Evolutionary conservation across 1,140 invertebrate genomes (phyloP).

Genomic region (Drosophila obscura): DNA sequence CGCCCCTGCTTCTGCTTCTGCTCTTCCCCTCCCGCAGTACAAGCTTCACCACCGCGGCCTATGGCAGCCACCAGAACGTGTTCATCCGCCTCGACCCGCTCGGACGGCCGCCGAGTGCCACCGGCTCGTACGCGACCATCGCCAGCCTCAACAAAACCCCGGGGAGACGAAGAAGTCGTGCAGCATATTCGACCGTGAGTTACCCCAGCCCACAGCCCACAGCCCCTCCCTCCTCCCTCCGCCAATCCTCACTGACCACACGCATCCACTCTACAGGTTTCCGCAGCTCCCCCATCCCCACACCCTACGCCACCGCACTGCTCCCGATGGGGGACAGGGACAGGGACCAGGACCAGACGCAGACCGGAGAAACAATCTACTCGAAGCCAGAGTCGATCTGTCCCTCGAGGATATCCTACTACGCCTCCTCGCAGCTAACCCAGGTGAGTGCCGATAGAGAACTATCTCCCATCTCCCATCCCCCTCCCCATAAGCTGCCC

Average conservation of each 20-base stretch:
- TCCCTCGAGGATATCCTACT: constrained; percentile 81
- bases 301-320: constrained; percentile 86
- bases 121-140: constrained; percentile 91
- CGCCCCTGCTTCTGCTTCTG: not conserved
- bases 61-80: constrained; percentile 89
- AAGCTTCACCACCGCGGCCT: constrained; percentile 88
- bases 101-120: constrained; percentile 89
- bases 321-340: constrained; percentile 57
- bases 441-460: constrained; percentile 59
- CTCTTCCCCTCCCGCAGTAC: constrained; percentile 82
- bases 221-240: no score
- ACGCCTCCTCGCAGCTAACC: constrained; percentile 75
- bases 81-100: constrained; percentile 88
- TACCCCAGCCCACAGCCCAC: no score
- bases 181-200: constrained; percentile 82
- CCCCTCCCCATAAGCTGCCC: constrained; percentile 10
- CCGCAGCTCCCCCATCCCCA: constrained; percentile 86
- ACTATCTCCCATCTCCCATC: constrained; percentile 16
- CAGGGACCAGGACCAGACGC: constrained; percentile 51
- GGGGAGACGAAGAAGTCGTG: constrained; percentile 83
- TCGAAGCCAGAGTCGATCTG: constrained; percentile 84
- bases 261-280: constrained; percentile 59
- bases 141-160: constrained; percentile 89
- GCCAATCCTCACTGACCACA: constrained; percentile 5
- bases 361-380: constrained; percentile 78